Evolutionary conservation across 2,888 invertebrate genomes (phyloP), one percentile per base, ranked within the genome.

Genomic region (Sussaba pulchella): DNA sequence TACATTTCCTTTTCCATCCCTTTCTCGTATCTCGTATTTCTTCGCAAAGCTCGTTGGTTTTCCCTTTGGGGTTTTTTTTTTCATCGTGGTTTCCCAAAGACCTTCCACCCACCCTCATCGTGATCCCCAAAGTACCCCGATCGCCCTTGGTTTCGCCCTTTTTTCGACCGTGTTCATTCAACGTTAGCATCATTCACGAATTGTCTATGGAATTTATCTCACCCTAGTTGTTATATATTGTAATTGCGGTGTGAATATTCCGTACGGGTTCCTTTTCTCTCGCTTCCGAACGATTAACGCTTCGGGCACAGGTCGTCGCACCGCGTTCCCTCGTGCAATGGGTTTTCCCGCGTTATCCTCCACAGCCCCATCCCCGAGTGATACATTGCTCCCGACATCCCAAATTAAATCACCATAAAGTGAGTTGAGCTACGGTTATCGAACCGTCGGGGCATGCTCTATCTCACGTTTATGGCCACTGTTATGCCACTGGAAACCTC

Each of bases 331-430:
- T n/a, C 39, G 10, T 24, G 19, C 41, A n/a, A 21, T 26, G 24
- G 3, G n/a, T n/a, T n/a, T n/a, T n/a, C n/a, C n/a, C n/a, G n/a
- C n/a, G n/a, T n/a, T n/a, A n/a, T n/a, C n/a, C n/a, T n/a, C n/a
- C n/a, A n/a, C n/a, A n/a, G n/a, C n/a, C n/a, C 67, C 24, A 9
- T 8, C 52, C 43, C 41, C 36, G 66, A 50, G 77, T 81, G 81
- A 81, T 81, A 74, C 77, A 81, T 66, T 59, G 77, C 82, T 82
- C 76, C 81, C 82, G 83, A 85, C 83, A 83, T 87, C 85, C 85
- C 87, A 88, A 88, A 88, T 88, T 87, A 88, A 88, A 88, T 88
- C 88, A 88, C 87, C 87, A 87, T 88, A 88, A 88, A 87, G 84
- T 85, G 85, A 81, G 85, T 85, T 74, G 81, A 78, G 81, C 64